phyloP scores from a whole-genome alignment of 2,113 vertebrate genomes.

The Lasiurus cinereus region DNA sequence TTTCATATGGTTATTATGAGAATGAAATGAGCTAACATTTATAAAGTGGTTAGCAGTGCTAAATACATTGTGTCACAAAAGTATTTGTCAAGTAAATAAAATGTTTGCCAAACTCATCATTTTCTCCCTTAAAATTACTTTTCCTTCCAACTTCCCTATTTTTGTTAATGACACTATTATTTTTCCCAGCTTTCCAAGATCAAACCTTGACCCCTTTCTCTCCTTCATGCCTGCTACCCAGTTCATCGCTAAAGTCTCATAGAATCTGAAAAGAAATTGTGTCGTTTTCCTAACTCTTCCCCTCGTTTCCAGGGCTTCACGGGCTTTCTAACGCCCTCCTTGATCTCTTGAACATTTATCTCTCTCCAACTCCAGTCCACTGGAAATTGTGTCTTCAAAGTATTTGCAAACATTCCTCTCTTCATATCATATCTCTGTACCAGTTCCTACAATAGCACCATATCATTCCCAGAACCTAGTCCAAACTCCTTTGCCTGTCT shows the following conservation, averaged over 20 bases:
- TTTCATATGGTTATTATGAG: constrained; percentile 45
- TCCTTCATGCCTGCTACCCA: not conserved
- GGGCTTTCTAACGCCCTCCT: constrained; percentile 16
- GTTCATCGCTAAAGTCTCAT: not conserved
- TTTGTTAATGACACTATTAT: constrained; percentile 37
- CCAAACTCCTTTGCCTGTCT: constrained; percentile 41
- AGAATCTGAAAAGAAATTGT: constrained; percentile 8
- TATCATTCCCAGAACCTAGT: constrained; percentile 61
- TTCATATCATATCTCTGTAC: constrained; percentile 52
- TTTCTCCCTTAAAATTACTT: constrained; percentile 60
- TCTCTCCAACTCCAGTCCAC: not conserved
- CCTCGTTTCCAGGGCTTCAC: not conserved
- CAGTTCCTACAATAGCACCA: not conserved
- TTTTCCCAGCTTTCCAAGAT: constrained; percentile 45
- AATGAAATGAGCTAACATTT: constrained; percentile 61
- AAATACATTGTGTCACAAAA: constrained; percentile 38
- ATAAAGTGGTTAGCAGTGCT: constrained; percentile 60
- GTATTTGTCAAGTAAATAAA: constrained; percentile 70
- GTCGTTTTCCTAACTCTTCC: not conserved
- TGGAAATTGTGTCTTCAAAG: constrained; percentile 51
- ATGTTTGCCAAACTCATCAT: constrained; percentile 55
- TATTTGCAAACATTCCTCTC: constrained; percentile 53
- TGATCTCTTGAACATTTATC: constrained; percentile 8
- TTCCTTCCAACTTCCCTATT: constrained; percentile 46
- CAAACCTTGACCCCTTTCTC: constrained; percentile 35